Evolutionary conservation across 1,140 invertebrate genomes (phyloP).

Genomic region (Drosophila pseudoananassae): DNA sequence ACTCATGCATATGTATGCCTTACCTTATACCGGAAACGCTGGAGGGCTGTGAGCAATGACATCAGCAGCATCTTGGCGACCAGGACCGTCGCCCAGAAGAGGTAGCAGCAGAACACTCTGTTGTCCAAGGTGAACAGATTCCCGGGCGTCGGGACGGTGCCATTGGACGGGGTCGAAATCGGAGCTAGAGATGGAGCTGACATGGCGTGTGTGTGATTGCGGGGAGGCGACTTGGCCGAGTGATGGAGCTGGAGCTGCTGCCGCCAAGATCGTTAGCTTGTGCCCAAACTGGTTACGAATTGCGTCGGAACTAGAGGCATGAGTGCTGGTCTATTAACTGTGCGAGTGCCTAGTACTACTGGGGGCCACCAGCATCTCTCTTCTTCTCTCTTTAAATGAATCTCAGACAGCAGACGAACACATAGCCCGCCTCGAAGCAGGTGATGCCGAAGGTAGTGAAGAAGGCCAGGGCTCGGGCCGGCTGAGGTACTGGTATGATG

Average conservation of each 20-base stretch:
- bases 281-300: constrained; percentile 66
- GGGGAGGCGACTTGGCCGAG: constrained; percentile 21
- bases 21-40: constrained; percentile 84
- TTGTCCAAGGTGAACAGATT: constrained; percentile 78
- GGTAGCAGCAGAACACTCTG: constrained; percentile 84
- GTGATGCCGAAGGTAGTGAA: constrained; percentile 84
- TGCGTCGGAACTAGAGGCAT: constrained; percentile 18
- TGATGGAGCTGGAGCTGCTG: constrained; percentile 21
- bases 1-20: constrained; percentile 1
- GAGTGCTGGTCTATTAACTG: constrained; percentile 4
- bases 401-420: constrained; percentile 50
- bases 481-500: constrained; percentile 85
- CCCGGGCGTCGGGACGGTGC: neutral
- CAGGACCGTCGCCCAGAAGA: constrained; percentile 85
- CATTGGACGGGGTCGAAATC: constrained; percentile 7
- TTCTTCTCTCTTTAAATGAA: constrained; percentile 42
- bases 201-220: constrained; percentile 34
- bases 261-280: constrained; percentile 8
- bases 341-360: neutral
- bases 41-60: constrained; percentile 85
- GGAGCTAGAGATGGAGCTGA: constrained; percentile 11
- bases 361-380: neutral
- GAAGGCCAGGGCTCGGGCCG: constrained; percentile 85
- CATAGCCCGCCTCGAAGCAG: constrained; percentile 85
- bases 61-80: constrained; percentile 85